These are phyloP conservation scores for Luehdorfia chinensis DNA, from an alignment of 1,140 invertebrate species.

Conservation along the genomic window DNA sequence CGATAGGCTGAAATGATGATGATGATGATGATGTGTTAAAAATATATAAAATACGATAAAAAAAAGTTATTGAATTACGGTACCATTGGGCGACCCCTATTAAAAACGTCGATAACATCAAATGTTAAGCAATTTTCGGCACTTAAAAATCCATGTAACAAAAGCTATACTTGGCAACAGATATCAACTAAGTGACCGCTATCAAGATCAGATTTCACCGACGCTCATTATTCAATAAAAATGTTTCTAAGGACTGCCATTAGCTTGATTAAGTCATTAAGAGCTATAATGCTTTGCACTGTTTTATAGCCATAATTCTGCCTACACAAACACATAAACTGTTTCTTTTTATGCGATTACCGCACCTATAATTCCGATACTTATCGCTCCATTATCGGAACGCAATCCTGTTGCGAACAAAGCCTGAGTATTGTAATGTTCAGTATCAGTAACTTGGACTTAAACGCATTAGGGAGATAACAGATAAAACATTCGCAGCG, in stretches of 20 bases:
- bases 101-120: background rate
- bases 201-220: constrained; percentile 12
- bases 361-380: constrained; percentile 10
- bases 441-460: background rate
- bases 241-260: constrained; percentile 3
- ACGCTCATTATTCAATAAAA: constrained; percentile 13
- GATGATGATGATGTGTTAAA: too few relatives aligned
- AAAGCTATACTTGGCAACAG: background rate
- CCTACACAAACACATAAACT: constrained; percentile 2
- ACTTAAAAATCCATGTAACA: background rate
- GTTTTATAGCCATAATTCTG: constrained; percentile 6
- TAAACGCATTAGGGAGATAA: constrained; percentile 13
- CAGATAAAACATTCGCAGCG: background rate
- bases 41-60: too few relatives aligned
- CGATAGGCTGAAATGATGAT: too few relatives aligned
- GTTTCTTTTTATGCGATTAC: constrained; percentile 13
- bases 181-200: background rate
- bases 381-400: constrained; percentile 11
- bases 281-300: constrained; percentile 7
- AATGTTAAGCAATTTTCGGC: background rate
- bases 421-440: constrained; percentile 7
- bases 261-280: constrained; percentile 13
- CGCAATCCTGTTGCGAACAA: constrained; percentile 6
- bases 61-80: too few relatives aligned
- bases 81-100: too few relatives aligned